These are phyloP conservation scores for Limnephilus marmoratus DNA, from an alignment of 2,888 invertebrate genomes.

Conservation along the genomic window DNA sequence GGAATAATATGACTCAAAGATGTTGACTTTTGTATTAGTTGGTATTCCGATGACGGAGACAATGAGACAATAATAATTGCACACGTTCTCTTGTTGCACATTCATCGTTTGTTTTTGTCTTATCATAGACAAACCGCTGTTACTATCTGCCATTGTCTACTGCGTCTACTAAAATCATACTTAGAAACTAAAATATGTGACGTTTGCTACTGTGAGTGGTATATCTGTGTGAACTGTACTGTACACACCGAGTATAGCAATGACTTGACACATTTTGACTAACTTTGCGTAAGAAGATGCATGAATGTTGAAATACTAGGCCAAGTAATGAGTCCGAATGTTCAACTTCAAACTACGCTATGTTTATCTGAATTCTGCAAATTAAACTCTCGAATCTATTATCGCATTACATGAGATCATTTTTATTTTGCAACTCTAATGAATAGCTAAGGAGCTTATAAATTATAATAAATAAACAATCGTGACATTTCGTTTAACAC, in stretches of 20 bases:
- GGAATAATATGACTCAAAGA: background rate
- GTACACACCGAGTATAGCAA: background rate
- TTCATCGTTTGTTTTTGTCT: background rate
- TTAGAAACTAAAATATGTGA: background rate
- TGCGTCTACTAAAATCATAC: background rate
- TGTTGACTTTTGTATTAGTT: background rate
- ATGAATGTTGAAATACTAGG: constrained; percentile 12
- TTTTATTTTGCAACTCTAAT: background rate
- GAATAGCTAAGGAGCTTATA: background rate
- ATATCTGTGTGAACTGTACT: too few species aligned
- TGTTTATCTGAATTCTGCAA: background rate
- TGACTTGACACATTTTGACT: constrained; percentile 18
- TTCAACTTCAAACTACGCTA: background rate
- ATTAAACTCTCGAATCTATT: background rate
- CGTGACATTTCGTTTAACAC: background rate
- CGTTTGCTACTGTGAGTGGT: background rate
- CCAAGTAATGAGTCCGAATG: background rate
- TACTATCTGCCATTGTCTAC: background rate
- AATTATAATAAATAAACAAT: background rate
- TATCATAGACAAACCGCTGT: background rate
- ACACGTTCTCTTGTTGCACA: background rate
- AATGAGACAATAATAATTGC: background rate
- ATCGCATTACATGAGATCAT: background rate
- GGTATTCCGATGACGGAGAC: background rate
- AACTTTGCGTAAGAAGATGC: constrained; percentile 17